A percentile compares a stretch with the other conserved stretches of the same genome.
Conservation (phyloP, 2,888 invertebrate genomes). For the Lasioglossum zephyrum region DNA sequence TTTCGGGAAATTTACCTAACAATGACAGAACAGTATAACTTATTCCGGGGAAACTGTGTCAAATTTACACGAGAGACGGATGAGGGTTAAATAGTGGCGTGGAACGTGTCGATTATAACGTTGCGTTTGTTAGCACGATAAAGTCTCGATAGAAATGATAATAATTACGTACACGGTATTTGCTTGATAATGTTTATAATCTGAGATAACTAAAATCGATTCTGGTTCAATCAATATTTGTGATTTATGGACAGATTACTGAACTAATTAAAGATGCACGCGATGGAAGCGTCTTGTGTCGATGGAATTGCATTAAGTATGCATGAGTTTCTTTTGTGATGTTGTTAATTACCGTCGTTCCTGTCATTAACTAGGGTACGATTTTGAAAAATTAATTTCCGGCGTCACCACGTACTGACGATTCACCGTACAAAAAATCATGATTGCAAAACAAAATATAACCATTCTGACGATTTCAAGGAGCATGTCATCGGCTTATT, state of each 20-base stretch:
- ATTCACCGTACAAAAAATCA: background rate
- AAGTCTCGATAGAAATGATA: background rate
- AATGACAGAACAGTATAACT: too few species aligned
- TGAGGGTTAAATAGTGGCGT: too few species aligned
- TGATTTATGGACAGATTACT: background rate
- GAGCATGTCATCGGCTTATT: constrained; percentile 5
- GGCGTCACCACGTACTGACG: too few species aligned
- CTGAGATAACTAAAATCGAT: background rate
- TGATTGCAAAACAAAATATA: background rate
- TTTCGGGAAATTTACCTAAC: too few species aligned
- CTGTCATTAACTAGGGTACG: background rate
- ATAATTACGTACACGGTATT: background rate
- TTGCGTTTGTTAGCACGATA: background rate
- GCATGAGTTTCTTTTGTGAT: background rate
- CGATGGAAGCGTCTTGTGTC: background rate
- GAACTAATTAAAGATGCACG: background rate
- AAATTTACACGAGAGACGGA: too few species aligned
- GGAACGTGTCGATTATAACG: background rate
- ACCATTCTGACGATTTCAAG: background rate
- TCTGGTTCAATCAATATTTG: background rate
- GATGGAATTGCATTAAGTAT: background rate
- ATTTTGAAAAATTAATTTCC: background rate
- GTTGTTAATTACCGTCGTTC: background rate
- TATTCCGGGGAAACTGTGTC: too few species aligned
- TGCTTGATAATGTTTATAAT: background rate